Evolutionary conservation across 2,113 vertebrate genomes (phyloP).

Genomic region (Shinisaurus crocodilurus): DNA sequence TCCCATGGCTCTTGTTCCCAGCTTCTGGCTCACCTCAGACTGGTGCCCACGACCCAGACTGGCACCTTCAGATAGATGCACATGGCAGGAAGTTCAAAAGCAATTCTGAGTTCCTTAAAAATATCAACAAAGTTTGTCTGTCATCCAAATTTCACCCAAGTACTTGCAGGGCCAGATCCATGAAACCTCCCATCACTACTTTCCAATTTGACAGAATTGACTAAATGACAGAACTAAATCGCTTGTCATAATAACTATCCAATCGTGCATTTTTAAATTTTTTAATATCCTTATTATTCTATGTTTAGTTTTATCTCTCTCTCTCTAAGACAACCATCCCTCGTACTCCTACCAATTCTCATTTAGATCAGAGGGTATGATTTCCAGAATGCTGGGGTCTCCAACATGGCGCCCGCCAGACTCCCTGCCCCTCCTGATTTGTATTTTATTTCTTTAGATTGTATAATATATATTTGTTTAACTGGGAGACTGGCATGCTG

Average conservation of each 20-base stretch:
- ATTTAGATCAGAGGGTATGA: too few relatives aligned
- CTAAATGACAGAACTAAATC: background rate
- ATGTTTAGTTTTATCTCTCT: slow-evolving; percentile 59
- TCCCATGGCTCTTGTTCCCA: too few relatives aligned
- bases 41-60: too few relatives aligned
- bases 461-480: too few relatives aligned
- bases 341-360: background rate
- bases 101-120: background rate
- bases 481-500: too few relatives aligned
- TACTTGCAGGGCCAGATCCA: background rate
- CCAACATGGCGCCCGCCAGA: too few relatives aligned
- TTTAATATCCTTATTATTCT: slow-evolving; percentile 9
- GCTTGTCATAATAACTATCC: background rate
- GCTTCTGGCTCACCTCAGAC: background rate
- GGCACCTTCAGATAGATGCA: background rate
- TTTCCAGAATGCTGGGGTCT: too few relatives aligned
- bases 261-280: background rate
- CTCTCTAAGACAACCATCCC: slow-evolving; percentile 37
- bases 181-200: background rate
- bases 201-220: background rate
- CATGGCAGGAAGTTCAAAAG: background rate
- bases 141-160: background rate
- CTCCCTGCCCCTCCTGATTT: too few relatives aligned
- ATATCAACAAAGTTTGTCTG: background rate
- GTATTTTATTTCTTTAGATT: too few relatives aligned